Percentiles rank a stretch among this genome's conserved stretches.
Evolutionary conservation across 1,140 invertebrate genomes (phyloP).

Genomic region (Trichogramma pretiosum): DNA sequence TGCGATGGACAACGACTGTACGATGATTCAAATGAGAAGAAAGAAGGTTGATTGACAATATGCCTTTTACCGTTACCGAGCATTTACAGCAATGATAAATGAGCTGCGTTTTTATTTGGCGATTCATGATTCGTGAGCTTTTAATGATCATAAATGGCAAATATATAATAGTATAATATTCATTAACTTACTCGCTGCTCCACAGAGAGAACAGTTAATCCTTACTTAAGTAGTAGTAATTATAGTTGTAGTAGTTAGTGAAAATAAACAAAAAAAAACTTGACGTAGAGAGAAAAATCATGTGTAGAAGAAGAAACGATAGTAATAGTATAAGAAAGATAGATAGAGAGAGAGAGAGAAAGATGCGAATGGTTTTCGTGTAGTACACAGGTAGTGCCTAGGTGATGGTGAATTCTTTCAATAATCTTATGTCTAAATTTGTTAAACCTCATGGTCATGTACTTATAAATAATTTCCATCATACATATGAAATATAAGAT

Average conservation of each 20-base stretch:
- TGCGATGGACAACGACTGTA: slow-evolving; percentile 21
- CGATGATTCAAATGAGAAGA: slow-evolving; percentile 30
- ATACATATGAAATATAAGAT: no score
- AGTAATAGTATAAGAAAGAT: background rate
- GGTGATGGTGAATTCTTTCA: slow-evolving; percentile 19
- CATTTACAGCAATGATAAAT: no score
- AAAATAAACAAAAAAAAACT: background rate
- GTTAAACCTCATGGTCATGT: no score
- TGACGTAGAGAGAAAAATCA: background rate
- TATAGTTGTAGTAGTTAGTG: background rate
- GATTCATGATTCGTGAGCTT: background rate
- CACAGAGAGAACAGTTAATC: slow-evolving; percentile 15
- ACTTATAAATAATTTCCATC: no score
- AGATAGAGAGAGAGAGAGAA: slow-evolving; percentile 18
- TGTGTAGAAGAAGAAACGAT: background rate
- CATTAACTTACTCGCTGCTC: slow-evolving; percentile 6
- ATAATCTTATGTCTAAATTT: no score
- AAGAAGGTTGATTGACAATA: slow-evolving; percentile 25
- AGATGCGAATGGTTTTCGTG: slow-evolving; percentile 16
- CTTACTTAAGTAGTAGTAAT: no score
- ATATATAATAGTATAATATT: no score
- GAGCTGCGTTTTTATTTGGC: no score
- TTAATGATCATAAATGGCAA: slow-evolving; percentile 5
- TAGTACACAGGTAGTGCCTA: slow-evolving; percentile 23
- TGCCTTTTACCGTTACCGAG: slow-evolving; percentile 10